Evolutionary conservation across 2,888 invertebrate genomes (phyloP), one percentile per base, ranked within the genome.

Genomic region (Crepidodera aurea): DNA sequence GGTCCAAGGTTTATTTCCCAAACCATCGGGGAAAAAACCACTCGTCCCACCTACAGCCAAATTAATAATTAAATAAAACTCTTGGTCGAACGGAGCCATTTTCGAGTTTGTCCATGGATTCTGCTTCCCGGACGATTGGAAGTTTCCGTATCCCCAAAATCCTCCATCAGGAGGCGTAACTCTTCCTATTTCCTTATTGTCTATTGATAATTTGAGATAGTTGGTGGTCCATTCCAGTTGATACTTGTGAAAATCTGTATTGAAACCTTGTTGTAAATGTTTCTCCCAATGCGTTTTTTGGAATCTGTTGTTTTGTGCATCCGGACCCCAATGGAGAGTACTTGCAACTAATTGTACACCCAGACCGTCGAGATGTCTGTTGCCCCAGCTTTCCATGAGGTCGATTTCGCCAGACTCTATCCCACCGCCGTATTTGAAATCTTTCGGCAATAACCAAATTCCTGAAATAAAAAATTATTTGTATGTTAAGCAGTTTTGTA

Each of bases 331-430:
- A 78, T 90, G 90, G 12, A 90, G 79, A 0, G 90, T 89, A 3
- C 86, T 84, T 15, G 84, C 84, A 7, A 83, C 82, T 75, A 85
- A 84, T 70, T 88, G 84, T 1, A 82, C 81, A 8, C 89, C 89
- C 69, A 88, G 86, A 16, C 71, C 71, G 1, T 16, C 29, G 32
- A 76, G 63, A 13, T 84, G 77, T 22, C 81, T 80, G 75, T 88
- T 88, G 51, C 90, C 90, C 25, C 90, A 83, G 18, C 86, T 84
- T 77, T 90, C 90, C 63, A 86, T 82, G 34, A 91, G 77, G 73
- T 90, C 90, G 62, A 91, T 90, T 81, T 90, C 90, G 2, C 90
- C 91, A 13, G 89, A 90, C 4, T 86, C 77, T 1, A 90, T 90
- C 90, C 90, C 90, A 0, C 82, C 78, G 2, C 90, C 90, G 74